Percentiles rank a stretch among this genome's conserved stretches.
Conservation (phyloP, 2,888 invertebrate species). For the Matsumyia berberina region DNA sequence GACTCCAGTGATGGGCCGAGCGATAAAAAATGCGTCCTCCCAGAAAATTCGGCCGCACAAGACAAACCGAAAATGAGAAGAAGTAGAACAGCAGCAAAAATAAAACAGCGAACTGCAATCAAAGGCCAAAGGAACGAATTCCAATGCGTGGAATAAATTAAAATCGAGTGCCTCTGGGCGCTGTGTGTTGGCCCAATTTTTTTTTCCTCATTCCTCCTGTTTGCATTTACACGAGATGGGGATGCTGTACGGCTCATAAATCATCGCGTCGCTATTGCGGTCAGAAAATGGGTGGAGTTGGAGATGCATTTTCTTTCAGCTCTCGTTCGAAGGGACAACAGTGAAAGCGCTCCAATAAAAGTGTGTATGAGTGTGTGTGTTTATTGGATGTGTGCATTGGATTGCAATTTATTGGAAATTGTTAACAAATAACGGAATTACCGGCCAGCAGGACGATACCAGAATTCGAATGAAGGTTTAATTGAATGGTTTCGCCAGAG, state of each 20-base stretch:
- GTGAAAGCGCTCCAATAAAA: constrained; percentile 26
- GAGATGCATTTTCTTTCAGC: constrained; percentile 5
- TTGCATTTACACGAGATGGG: not conserved
- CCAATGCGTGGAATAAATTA: constrained; percentile 72
- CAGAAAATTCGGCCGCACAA: constrained; percentile 27
- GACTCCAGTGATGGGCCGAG: constrained; percentile 1
- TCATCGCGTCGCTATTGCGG: constrained; percentile 49
- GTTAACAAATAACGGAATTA: constrained; percentile 53
- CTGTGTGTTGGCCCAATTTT: constrained; percentile 57
- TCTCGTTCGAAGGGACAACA: not conserved
- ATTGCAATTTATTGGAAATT: constrained; percentile 69
- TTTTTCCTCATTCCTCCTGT: constrained; percentile 6
- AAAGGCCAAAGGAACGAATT: constrained; percentile 46
- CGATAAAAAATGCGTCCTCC: constrained; percentile 19
- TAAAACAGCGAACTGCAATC: constrained; percentile 35
- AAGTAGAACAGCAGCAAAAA: not conserved
- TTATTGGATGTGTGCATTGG: constrained; percentile 43
- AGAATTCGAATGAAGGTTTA: constrained; percentile 15
- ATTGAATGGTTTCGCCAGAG: not conserved
- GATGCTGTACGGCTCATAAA: constrained; percentile 45
- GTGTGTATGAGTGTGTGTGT: constrained; percentile 9
- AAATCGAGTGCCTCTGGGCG: constrained; percentile 67
- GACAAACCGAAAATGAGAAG: constrained; percentile 1
- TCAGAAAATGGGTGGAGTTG: constrained; percentile 23
- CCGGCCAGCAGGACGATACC: constrained; percentile 13